These are phyloP conservation scores for Icerya purchasi DNA, from an alignment of 2,888 invertebrate species.

Conservation along the genomic window DNA sequence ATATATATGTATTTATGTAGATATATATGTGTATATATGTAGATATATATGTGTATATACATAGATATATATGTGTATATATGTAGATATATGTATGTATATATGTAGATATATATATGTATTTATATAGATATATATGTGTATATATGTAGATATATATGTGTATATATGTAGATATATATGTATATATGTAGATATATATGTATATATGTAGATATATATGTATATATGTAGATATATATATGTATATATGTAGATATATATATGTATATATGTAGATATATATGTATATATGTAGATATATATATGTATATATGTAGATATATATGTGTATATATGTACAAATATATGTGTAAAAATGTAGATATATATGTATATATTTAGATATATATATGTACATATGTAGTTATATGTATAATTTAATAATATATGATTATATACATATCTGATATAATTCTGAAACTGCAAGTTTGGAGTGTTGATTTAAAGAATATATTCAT, in stretches of 20 bases:
- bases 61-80: neutral
- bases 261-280: neutral
- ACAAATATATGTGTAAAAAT: neutral
- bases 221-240: neutral
- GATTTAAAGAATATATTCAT: too few relatives aligned
- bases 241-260: neutral
- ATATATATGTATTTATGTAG: neutral
- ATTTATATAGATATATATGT: neutral
- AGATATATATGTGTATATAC: neutral
- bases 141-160: neutral
- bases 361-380: too few relatives aligned
- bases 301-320: neutral
- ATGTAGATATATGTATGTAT: neutral
- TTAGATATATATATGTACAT: too few relatives aligned
- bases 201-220: neutral
- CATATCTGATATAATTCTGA: too few relatives aligned
- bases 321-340: neutral
- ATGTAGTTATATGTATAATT: too few relatives aligned
- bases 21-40: neutral
- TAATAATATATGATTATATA: too few relatives aligned
- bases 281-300: neutral
- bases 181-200: neutral
- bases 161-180: neutral
- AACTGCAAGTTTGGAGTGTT: too few relatives aligned
- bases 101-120: neutral